phyloP scores from a whole-genome alignment of 2,113 vertebrate species.

The Oreochromis niloticus region DNA sequence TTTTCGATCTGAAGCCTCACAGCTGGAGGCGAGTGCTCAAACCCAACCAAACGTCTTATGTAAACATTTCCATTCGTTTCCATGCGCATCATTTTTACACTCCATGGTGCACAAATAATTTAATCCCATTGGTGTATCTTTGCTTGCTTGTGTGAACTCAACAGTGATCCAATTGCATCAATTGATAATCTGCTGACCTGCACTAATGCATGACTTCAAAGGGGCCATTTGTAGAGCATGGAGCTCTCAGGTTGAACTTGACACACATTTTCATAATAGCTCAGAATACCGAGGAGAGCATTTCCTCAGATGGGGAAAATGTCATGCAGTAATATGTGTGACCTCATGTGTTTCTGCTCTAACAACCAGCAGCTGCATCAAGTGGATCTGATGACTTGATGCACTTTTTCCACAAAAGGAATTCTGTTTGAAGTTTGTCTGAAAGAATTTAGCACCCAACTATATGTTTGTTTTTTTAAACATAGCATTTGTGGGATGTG shows the following conservation, averaged over 20 bases:
- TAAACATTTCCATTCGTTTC: neutral
- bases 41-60: neutral
- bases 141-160: neutral
- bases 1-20: neutral
- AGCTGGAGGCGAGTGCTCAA: fast-evolving
- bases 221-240: neutral
- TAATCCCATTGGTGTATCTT: neutral
- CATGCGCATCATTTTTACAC: neutral
- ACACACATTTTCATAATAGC: conserved; percentile 4
- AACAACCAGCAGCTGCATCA: neutral
- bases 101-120: neutral
- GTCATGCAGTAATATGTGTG: neutral
- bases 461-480: neutral
- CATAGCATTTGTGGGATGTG: neutral
- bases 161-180: neutral
- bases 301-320: neutral
- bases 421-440: neutral
- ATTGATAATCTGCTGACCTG: neutral
- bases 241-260: neutral
- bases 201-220: neutral
- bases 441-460: neutral
- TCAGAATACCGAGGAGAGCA: neutral
- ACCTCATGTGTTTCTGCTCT: neutral
- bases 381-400: neutral
- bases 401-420: neutral